phyloP scores from a whole-genome alignment of 2,888 invertebrate species.

The Rhamphomyia laevipes region DNA sequence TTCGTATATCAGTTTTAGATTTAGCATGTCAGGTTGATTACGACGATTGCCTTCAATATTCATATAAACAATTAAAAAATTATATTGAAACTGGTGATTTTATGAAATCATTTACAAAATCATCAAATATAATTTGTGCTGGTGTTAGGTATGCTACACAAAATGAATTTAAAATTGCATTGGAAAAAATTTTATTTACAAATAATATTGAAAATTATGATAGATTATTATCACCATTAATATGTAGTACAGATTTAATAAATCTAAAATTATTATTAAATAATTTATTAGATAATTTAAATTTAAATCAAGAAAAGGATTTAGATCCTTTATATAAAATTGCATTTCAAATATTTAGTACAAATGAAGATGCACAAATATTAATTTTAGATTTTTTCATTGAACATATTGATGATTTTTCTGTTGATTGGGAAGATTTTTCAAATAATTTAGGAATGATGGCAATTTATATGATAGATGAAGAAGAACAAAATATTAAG shows the following conservation, averaged over 20 bases:
- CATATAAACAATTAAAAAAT: background rate
- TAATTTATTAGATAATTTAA: background rate
- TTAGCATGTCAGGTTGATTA: constrained; percentile 1
- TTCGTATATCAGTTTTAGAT: background rate
- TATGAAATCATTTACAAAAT: background rate
- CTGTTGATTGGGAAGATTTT: background rate
- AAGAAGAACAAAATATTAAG: no score
- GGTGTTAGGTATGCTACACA: background rate
- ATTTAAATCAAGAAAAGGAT: background rate
- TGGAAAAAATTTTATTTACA: background rate
- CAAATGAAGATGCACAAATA: background rate
- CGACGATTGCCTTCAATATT: constrained; percentile 1
- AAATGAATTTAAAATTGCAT: background rate
- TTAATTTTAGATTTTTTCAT: background rate
- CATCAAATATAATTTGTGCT: background rate
- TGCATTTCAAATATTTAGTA: background rate
- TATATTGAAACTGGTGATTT: background rate
- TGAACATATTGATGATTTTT: background rate
- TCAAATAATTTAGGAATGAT: background rate
- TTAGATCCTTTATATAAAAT: background rate
- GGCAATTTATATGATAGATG: background rate
- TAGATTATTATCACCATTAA: background rate
- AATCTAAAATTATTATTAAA: background rate
- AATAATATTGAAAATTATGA: background rate
- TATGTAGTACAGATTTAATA: background rate